Percentiles rank a stretch among this genome's conserved stretches.
phyloP scores from a whole-genome alignment of 1,140 invertebrate species.

The Eubasilissa regina region DNA sequence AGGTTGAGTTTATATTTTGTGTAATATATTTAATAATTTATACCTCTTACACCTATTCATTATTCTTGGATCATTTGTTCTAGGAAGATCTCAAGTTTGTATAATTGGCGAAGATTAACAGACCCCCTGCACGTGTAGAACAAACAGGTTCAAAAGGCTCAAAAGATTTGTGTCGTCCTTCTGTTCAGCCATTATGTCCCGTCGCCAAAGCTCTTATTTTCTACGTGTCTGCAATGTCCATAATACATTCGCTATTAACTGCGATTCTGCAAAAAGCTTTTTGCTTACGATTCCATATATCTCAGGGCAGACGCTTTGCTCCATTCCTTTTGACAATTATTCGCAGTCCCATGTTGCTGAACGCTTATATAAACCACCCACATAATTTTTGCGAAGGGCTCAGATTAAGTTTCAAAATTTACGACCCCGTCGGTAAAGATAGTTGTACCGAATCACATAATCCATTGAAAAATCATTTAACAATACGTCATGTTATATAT shows the following conservation, averaged over 20 bases:
- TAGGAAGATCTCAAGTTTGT: background rate
- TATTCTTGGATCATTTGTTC: background rate
- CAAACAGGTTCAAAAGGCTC: constrained; percentile 25
- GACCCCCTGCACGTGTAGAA: constrained; percentile 23
- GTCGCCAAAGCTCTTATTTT: constrained; percentile 27
- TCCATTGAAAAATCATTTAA: too few relatives aligned
- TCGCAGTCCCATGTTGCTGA: background rate
- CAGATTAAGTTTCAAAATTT: constrained; percentile 15
- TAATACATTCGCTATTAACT: background rate
- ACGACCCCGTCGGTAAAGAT: background rate
- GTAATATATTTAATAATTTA: too few relatives aligned
- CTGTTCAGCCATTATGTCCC: constrained; percentile 36
- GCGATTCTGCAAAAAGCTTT: background rate
- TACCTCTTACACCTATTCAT: too few relatives aligned
- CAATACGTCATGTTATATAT: too few relatives aligned
- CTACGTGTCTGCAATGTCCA: background rate
- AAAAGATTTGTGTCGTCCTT: constrained; percentile 38
- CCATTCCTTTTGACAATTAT: background rate
- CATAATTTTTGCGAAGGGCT: constrained; percentile 24
- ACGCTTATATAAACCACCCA: background rate
- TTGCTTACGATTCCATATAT: too few relatives aligned
- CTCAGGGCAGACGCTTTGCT: background rate
- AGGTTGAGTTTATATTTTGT: too few relatives aligned
- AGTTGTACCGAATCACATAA: background rate
- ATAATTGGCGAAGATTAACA: constrained; percentile 2